Evolutionary conservation across 2,113 vertebrate species (phyloP).

Genomic region (Paramormyrops kingsleyae): DNA sequence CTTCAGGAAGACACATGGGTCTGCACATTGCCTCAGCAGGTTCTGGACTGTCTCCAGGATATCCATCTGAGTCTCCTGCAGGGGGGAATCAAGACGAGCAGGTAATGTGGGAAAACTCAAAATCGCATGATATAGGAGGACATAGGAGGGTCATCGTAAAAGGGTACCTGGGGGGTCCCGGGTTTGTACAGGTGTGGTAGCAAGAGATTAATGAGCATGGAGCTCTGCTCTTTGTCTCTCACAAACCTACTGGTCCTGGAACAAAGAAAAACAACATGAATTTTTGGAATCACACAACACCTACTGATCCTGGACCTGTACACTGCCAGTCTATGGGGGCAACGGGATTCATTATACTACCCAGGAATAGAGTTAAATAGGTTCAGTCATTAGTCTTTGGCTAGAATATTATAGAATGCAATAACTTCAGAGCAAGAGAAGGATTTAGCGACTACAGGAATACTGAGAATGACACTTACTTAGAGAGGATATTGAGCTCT

Average conservation of each 20-base stretch:
- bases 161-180: conserved; percentile 66
- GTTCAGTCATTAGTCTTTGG: not conserved
- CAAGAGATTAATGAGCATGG: conserved; percentile 75
- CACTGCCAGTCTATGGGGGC: not conserved
- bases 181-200: conserved; percentile 80
- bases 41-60: conserved; percentile 88
- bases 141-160: not conserved
- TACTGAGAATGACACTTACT: conserved; percentile 60
- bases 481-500: conserved; percentile 93
- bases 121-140: not conserved
- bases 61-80: conserved; percentile 82
- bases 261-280: not conserved
- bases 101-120: not conserved
- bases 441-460: not conserved
- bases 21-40: conserved; percentile 71
- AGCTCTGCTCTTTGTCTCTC: conserved; percentile 81
- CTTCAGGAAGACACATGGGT: conserved; percentile 72
- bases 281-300: conserved; percentile 14
- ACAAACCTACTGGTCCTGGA: conserved; percentile 87
- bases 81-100: not conserved
- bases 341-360: no score
- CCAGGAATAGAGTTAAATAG: not conserved
- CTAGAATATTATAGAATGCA: not conserved
- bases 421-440: not conserved
- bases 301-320: not conserved